phyloP scores from a whole-genome alignment of 2,888 invertebrate species.

The Danaus chrysippus region DNA sequence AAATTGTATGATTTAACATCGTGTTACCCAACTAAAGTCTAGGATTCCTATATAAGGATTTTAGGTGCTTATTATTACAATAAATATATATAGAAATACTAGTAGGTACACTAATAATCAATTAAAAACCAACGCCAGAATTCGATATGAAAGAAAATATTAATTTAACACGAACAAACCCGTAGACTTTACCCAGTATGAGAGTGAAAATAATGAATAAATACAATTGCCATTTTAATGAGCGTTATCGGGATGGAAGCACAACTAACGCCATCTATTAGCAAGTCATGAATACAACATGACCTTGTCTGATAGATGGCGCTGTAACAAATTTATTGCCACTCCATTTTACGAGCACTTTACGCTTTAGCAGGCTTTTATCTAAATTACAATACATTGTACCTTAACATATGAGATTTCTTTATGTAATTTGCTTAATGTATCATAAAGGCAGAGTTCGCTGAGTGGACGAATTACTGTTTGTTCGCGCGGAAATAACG shows the following conservation, averaged over 20 bases:
- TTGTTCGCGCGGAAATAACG: conserved; percentile 9
- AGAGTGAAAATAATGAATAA: no score
- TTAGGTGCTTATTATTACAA: no score
- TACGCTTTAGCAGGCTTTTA: conserved; percentile 27
- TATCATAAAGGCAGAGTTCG: conserved; percentile 53
- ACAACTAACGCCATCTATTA: conserved; percentile 69
- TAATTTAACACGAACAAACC: no score
- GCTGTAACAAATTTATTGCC: conserved; percentile 58
- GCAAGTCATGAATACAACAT: conserved; percentile 65
- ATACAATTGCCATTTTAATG: no score
- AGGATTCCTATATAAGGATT: no score
- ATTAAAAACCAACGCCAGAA: no score
- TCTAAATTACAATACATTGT: conserved; percentile 46
- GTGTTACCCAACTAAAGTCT: no score
- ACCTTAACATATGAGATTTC: conserved; percentile 52
- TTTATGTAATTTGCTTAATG: conserved; percentile 58
- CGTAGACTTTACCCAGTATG: no score
- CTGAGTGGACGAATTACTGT: conserved; percentile 41
- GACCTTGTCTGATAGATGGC: conserved; percentile 59
- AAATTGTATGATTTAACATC: no score
- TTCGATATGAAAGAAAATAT: no score
- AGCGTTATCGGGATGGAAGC: conserved; percentile 18
- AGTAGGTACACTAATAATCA: no score
- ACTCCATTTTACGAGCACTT: conserved; percentile 39
- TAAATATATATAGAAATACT: no score